Conservation (phyloP, 2,888 invertebrate genomes). For the Melangyna quadrimaculata region DNA sequence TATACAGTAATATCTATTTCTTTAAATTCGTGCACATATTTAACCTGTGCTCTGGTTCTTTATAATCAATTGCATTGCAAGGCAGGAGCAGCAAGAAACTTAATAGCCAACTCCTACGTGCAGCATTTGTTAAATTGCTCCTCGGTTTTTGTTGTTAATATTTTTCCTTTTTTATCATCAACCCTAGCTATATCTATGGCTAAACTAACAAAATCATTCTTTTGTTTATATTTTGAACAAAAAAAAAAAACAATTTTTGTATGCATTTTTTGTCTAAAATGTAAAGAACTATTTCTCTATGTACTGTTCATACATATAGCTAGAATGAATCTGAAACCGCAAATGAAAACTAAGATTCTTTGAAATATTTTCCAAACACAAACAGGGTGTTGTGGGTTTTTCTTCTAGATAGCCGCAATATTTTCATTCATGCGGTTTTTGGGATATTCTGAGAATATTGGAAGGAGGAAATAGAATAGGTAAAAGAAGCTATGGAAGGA, state of each 20-base stretch:
- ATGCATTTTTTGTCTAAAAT: neutral
- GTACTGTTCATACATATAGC: too few species aligned
- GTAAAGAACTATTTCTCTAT: conserved; percentile 34
- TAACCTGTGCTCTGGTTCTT: neutral
- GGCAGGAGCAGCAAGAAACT: neutral
- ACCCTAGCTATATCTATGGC: neutral
- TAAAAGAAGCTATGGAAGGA: too few species aligned
- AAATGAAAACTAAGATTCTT: conserved; percentile 60
- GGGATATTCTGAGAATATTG: neutral
- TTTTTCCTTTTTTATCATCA: conserved; percentile 4
- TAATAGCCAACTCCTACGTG: conserved; percentile 54
- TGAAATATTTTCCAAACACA: neutral
- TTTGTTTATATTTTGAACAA: neutral
- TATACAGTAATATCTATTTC: neutral
- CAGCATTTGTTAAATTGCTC: conserved; percentile 33
- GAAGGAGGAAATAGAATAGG: too few species aligned
- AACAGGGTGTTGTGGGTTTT: neutral
- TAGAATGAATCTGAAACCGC: conserved; percentile 50
- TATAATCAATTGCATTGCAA: conserved; percentile 52
- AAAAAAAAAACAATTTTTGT: conserved; percentile 14
- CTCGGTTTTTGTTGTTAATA: conserved; percentile 9
- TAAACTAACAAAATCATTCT: neutral
- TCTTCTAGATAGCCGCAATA: neutral
- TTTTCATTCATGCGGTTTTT: neutral
- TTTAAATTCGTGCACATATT: conserved; percentile 17